Conservation (phyloP, 1,140 invertebrate genomes). For the Wiebesia pumilae region DNA sequence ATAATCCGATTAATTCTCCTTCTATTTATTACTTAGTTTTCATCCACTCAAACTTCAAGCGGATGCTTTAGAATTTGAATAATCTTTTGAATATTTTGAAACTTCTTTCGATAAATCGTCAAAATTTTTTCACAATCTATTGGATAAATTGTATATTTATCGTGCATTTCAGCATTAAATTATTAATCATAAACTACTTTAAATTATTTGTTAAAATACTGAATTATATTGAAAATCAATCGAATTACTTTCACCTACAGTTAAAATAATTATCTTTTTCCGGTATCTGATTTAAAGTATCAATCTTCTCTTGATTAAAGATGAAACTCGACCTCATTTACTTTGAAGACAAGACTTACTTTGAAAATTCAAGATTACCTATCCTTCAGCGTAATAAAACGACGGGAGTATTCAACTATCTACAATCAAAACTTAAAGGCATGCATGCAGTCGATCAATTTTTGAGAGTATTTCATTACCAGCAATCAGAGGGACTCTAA, state of each 20-base stretch:
- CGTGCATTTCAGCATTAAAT: no score
- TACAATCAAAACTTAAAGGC: not conserved
- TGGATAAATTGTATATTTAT: no score
- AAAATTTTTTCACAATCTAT: no score
- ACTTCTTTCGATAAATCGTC: not conserved
- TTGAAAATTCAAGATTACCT: not conserved
- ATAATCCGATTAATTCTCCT: not conserved
- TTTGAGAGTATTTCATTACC: not conserved
- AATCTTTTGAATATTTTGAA: not conserved
- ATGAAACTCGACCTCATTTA: no score
- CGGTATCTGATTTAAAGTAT: no score
- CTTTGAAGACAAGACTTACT: not conserved
- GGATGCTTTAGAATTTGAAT: not conserved
- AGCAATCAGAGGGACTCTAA: not conserved
- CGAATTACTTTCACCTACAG: no score
- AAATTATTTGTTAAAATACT: no score
- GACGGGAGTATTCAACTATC: not conserved
- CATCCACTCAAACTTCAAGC: not conserved
- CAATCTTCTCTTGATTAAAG: no score
- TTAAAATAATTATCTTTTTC: no score
- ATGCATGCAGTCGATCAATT: not conserved
- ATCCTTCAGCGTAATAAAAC: not conserved
- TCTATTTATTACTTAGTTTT: not conserved
- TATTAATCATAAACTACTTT: no score
- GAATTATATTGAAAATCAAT: no score